Evolutionary conservation across 2,797 vertebrate genomes (phyloP).

Genomic region (Rhynchonycteris naso): DNA sequence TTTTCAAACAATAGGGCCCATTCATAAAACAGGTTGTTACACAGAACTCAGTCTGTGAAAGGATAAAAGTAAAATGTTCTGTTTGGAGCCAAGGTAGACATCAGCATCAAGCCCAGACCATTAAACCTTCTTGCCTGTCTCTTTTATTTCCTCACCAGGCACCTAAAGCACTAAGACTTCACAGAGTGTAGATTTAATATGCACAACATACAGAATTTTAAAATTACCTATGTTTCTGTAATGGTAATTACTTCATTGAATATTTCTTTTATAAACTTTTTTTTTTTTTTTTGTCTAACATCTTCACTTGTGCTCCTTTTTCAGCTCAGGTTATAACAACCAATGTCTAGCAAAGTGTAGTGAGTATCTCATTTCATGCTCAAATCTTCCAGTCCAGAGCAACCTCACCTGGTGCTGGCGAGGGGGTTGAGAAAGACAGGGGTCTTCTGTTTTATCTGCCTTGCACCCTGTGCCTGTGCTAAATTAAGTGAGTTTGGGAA

Average conservation of each 20-base stretch:
- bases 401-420: not conserved
- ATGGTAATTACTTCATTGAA: not conserved
- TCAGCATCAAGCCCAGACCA: not conserved
- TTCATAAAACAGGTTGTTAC: slow-evolving; percentile 11
- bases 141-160: not conserved
- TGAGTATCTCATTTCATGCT: slow-evolving; percentile 49
- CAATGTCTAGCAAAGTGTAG: slow-evolving; percentile 8
- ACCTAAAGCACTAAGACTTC: slow-evolving; percentile 38
- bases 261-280: slow-evolving; percentile 27
- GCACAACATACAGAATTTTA: not conserved
- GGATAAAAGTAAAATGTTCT: slow-evolving; percentile 35
- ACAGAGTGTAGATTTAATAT: not conserved
- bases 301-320: slow-evolving; percentile 38
- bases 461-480: slow-evolving; percentile 43
- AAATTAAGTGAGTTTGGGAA: slow-evolving; percentile 16
- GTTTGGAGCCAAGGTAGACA: not conserved
- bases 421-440: not conserved
- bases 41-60: not conserved
- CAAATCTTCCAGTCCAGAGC: not conserved
- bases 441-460: not conserved
- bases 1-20: not conserved
- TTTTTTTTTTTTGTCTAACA: slow-evolving; percentile 20
- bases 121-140: not conserved
- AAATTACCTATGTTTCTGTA: slow-evolving; percentile 19
- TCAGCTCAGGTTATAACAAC: not conserved